Conservation (phyloP, 2,888 invertebrate genomes). For the Sesia bembeciformis region DNA sequence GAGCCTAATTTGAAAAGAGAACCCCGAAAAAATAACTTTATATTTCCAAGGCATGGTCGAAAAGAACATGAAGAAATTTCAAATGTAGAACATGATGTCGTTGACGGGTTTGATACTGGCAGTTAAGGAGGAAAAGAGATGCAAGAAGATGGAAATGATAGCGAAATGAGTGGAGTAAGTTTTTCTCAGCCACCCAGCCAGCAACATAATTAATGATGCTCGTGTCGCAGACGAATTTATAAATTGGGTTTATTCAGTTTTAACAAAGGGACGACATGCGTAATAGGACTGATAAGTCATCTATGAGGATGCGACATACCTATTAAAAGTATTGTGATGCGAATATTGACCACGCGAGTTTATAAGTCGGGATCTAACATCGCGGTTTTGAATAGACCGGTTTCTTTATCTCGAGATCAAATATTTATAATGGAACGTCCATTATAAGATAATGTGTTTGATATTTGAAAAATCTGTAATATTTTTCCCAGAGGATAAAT, state of each 20-base stretch:
- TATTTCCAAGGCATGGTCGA: background rate
- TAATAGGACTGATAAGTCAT: conserved; percentile 43
- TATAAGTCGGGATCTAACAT: too few species aligned
- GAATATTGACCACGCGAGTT: too few species aligned
- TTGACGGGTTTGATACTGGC: background rate
- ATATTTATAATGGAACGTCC: too few species aligned
- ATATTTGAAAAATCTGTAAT: too few species aligned
- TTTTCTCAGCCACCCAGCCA: conserved; percentile 74
- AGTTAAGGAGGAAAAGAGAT: conserved; percentile 45
- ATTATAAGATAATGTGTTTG: too few species aligned
- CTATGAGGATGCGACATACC: too few species aligned
- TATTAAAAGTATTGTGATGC: too few species aligned
- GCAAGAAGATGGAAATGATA: conserved; percentile 61
- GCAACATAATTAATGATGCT: conserved; percentile 74
- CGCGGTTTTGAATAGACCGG: too few species aligned
- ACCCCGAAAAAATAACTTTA: background rate
- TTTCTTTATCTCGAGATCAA: too few species aligned
- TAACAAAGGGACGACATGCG: conserved; percentile 54
- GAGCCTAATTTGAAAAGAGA: background rate
- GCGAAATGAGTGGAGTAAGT: conserved; percentile 71
- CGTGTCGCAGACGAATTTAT: conserved; percentile 71
- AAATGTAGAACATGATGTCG: background rate
- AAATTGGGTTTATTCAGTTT: conserved; percentile 67
- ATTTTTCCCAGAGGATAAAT: too few species aligned
- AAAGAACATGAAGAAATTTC: background rate